Evolutionary conservation across 2,113 vertebrate species (phyloP), one percentile per base, ranked within the genome.

Genomic region (Phrynocephalus versicolor): DNA sequence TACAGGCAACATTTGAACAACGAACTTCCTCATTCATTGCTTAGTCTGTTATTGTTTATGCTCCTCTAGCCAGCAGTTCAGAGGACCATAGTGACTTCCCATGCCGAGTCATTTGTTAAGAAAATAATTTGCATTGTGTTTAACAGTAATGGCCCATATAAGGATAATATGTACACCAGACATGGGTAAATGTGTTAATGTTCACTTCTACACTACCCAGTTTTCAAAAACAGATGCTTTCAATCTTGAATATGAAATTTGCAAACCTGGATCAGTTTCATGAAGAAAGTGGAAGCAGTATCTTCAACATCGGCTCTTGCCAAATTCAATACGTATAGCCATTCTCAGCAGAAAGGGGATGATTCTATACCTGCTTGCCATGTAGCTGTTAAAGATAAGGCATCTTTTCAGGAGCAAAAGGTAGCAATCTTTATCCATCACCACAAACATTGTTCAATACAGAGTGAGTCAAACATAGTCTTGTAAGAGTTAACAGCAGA

Each of bases 31-130:
- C 55, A 37, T 39, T 73, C 35, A 16, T 72, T 19, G 2, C 14
- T 71, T 1, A 1, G 6, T 57, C 35, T 82, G 45, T 5, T 51
- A 51, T 51, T 10, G 5, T 6, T 51, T 51, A 60, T 37, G 45
- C 37, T n/a, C 12, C 19, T 51, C 16, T 81, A 55, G 12, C 39
- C 51, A 7, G 23, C 62, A 79, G 14, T 39, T 39, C 41, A 8
- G 58, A 89, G 80, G 88, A 92, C n/a, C 72, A 90, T 62, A 79
- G 88, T 90, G 5, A 8, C 82, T 95, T 75, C 80, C 60, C 80
- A 88, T 87, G 91, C 90, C 90, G 77, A 87, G 86, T 88, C 39
- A 0, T 73, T 71, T 82, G 80, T 89, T 89, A 86, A 81, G 76
- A 81, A 93, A 93, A 89, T 82, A 92, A 70, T 23, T 65, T 2